phyloP scores from a whole-genome alignment of 1,140 invertebrate genomes.

The Cyclargus thomasi region DNA sequence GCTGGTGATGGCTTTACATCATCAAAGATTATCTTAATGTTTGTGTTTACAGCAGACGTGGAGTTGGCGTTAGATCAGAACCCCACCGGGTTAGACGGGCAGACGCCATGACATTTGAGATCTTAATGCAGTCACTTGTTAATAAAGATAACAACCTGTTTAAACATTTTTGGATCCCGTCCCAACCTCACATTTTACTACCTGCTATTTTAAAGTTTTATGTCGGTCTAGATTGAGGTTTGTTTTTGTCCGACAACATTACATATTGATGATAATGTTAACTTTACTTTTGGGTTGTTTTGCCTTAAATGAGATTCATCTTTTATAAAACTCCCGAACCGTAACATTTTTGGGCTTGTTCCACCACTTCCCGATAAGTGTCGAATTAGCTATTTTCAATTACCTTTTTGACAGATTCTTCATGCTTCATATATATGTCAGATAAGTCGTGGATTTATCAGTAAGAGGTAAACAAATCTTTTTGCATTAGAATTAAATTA shows the following conservation, averaged over 20 bases:
- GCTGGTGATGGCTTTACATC: background rate
- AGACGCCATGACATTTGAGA: constrained; percentile 26
- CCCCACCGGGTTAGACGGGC: constrained; percentile 28
- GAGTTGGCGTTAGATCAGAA: constrained; percentile 32
- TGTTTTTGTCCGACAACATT: background rate
- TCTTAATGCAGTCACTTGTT: constrained; percentile 14
- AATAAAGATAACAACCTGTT: constrained; percentile 18
- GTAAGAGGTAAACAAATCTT: no score
- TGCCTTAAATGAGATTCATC: background rate
- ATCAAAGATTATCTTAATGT: constrained; percentile 29
- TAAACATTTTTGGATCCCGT: background rate
- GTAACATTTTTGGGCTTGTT: background rate
- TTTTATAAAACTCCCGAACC: background rate
- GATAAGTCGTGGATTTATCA: no score
- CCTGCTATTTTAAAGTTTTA: background rate
- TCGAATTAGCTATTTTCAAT: no score
- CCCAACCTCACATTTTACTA: background rate
- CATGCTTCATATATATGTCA: no score
- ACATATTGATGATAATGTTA: background rate
- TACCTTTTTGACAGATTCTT: no score
- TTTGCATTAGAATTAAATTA: background rate
- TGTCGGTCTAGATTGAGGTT: background rate
- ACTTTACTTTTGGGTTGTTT: background rate
- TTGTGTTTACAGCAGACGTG: constrained; percentile 31
- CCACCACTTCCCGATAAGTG: no score